Evolutionary conservation across 2,888 invertebrate species (phyloP).

Genomic region (Folsomia candida): DNA sequence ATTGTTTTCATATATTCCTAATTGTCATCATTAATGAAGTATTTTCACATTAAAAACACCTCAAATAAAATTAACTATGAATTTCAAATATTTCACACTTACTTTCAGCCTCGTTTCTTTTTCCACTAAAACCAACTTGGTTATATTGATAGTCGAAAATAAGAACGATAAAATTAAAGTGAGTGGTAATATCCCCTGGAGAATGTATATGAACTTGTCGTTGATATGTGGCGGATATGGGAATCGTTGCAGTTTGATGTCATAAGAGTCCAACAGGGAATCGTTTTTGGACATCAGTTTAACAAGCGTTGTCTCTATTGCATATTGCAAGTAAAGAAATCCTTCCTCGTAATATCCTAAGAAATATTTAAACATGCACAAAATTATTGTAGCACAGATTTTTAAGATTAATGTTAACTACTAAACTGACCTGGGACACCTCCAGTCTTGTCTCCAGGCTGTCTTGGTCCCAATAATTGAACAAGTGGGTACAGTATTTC

Average conservation of each 20-base stretch:
- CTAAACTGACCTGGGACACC: conserved; percentile 61
- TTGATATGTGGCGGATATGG: conserved; percentile 70
- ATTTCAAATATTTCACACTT: no score
- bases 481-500: conserved; percentile 65
- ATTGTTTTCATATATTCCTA: conserved; percentile 90
- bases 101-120: conserved; percentile 74
- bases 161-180: conserved; percentile 77
- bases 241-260: conserved; percentile 54
- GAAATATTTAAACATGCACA: no score
- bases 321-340: conserved; percentile 66
- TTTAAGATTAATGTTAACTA: no score
- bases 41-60: no score
- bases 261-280: not conserved
- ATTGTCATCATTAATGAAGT: no score
- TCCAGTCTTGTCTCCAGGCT: conserved; percentile 53
- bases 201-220: conserved; percentile 66
- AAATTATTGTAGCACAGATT: no score
- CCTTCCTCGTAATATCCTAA: conserved; percentile 66
- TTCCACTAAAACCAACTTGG: conserved; percentile 70
- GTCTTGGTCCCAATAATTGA: conserved; percentile 68
- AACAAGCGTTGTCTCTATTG: conserved; percentile 57
- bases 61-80: no score
- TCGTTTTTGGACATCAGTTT: conserved; percentile 1
- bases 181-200: conserved; percentile 68
- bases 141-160: conserved; percentile 74